These are phyloP conservation scores for Paratilapia polleni DNA, from an alignment of 2,113 vertebrate genomes.

Conservation along the genomic window DNA sequence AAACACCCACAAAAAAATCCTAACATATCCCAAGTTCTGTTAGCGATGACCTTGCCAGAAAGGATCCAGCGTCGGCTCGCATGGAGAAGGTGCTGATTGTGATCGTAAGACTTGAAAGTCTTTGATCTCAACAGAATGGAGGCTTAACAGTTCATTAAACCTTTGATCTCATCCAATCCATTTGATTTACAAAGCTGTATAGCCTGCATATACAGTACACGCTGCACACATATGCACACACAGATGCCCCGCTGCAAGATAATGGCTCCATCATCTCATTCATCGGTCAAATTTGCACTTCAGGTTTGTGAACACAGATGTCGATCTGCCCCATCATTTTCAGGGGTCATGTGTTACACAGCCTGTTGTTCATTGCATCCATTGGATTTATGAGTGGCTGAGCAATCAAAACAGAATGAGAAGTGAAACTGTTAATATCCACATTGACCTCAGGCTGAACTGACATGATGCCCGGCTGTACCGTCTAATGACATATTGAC, in stretches of 20 bases:
- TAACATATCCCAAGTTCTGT: constrained; percentile 23
- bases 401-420: constrained; percentile 60
- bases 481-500: constrained; percentile 51
- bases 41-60: constrained; percentile 41
- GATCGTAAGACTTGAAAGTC: constrained; percentile 42
- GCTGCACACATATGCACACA: constrained; percentile 8
- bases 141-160: constrained; percentile 69
- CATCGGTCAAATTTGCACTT: constrained; percentile 10
- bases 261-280: constrained; percentile 1
- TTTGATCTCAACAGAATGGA: constrained; percentile 55
- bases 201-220: background rate
- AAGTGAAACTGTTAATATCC: constrained; percentile 53
- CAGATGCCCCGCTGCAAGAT: background rate
- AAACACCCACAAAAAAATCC: background rate
- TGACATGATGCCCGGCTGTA: constrained; percentile 24
- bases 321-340: constrained; percentile 12
- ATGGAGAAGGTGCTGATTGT: constrained; percentile 45
- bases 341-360: constrained; percentile 36
- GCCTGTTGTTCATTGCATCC: background rate
- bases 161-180: constrained; percentile 45
- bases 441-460: constrained; percentile 49
- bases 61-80: background rate
- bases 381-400: constrained; percentile 54
- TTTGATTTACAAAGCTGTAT: background rate
- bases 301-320: constrained; percentile 17